Evolutionary conservation across 2,797 vertebrate species (phyloP).

Genomic region (Hydrophis major): DNA sequence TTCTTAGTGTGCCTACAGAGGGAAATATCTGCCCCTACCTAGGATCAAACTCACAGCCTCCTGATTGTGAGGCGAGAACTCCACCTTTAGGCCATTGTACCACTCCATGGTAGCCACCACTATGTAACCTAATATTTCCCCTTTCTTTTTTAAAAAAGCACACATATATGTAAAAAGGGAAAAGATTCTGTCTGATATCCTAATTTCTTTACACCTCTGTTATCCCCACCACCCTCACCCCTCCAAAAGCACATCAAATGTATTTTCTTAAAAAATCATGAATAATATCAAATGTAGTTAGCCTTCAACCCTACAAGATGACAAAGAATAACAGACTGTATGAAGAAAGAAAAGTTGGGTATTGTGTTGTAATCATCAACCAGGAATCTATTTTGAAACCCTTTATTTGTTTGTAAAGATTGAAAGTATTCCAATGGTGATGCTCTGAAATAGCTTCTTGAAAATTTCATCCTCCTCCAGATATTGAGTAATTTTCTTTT

Average conservation of each 20-base stretch:
- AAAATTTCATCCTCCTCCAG: background rate
- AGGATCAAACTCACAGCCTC: too few relatives aligned
- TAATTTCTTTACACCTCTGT: background rate
- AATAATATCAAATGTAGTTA: background rate
- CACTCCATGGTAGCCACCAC: background rate
- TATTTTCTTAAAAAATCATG: background rate
- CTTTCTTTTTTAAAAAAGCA: background rate
- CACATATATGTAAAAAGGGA: background rate
- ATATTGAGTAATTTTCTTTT: background rate
- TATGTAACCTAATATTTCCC: background rate
- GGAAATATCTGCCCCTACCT: too few relatives aligned
- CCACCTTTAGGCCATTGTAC: too few relatives aligned
- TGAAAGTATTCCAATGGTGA: background rate
- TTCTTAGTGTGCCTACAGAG: too few relatives aligned
- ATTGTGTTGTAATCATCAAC: background rate
- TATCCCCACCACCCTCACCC: background rate
- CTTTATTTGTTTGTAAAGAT: background rate
- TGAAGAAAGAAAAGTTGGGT: background rate
- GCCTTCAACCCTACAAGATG: background rate
- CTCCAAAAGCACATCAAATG: background rate
- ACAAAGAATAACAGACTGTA: background rate
- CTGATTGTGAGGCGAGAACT: too few relatives aligned
- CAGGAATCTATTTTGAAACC: background rate
- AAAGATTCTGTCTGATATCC: background rate
- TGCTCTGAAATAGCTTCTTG: background rate